These are phyloP conservation scores for Xestia rhomboidea DNA, from an alignment of 2,888 invertebrate species.

Conservation along the genomic window DNA sequence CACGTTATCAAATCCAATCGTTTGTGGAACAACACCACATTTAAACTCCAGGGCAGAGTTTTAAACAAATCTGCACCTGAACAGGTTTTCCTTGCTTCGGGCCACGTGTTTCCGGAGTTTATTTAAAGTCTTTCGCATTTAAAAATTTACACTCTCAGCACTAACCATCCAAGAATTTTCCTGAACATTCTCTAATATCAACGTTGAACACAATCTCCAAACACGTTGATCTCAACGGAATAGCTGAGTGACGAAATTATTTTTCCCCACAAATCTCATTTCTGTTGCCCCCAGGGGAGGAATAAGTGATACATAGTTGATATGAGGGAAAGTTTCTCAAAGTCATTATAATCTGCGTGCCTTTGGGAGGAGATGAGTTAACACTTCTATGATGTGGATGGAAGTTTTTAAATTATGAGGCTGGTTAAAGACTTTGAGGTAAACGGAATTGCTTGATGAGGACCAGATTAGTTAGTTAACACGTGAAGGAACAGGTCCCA, in stretches of 20 bases:
- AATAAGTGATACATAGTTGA: conserved; percentile 46
- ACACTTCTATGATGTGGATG: conserved; percentile 13
- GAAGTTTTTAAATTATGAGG: conserved; percentile 7
- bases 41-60: too few species aligned
- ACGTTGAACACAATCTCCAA: conserved; percentile 1
- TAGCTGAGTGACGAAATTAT: conserved; percentile 13
- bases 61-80: too few species aligned
- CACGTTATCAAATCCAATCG: too few species aligned
- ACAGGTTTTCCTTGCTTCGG: too few species aligned
- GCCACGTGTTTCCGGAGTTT: background rate
- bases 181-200: background rate
- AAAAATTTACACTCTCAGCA: too few species aligned
- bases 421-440: background rate
- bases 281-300: conserved; percentile 9
- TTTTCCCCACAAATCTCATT: conserved; percentile 36
- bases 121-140: background rate
- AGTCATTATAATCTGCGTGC: conserved; percentile 45
- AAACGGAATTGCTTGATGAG: background rate
- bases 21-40: too few species aligned
- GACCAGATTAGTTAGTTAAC: background rate
- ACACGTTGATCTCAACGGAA: conserved; percentile 12
- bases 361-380: conserved; percentile 35
- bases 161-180: background rate
- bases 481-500: background rate
- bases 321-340: conserved; percentile 47